Percentiles rank a stretch among this genome's conserved stretches.
These are phyloP conservation scores for Atlantisia rogersi DNA, from an alignment of 2,113 vertebrate species.

Conservation along the genomic window DNA sequence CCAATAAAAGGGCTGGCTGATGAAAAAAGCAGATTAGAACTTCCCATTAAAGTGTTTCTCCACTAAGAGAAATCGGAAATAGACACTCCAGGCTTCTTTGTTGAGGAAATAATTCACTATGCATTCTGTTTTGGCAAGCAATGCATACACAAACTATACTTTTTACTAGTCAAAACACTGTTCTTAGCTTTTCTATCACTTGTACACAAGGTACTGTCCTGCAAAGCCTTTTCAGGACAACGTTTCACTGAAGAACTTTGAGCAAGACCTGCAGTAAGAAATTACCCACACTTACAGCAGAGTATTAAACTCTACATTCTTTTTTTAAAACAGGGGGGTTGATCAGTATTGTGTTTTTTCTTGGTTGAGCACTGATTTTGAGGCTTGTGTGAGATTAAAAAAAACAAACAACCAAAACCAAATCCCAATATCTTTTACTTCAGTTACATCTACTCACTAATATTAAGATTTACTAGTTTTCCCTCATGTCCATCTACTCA, in stretches of 20 bases:
- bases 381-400: neutral
- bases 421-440: neutral
- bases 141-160: neutral
- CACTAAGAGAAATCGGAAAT: neutral
- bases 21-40: neutral
- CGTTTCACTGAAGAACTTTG: neutral
- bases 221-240: neutral
- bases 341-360: neutral
- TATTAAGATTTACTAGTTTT: neutral
- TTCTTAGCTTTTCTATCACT: neutral
- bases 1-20: neutral
- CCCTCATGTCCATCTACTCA: neutral
- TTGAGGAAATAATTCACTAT: neutral
- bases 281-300: neutral
- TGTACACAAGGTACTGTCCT: neutral
- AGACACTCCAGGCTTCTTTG: accelerated
- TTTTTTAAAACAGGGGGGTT: neutral
- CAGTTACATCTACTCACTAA: neutral
- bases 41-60: neutral
- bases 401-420: neutral
- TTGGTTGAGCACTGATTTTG: neutral
- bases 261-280: neutral
- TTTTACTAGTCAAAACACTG: neutral
- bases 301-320: neutral
- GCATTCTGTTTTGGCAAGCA: neutral